Conservation (phyloP, 2,888 invertebrate species). For the Acrobasis suavella region DNA sequence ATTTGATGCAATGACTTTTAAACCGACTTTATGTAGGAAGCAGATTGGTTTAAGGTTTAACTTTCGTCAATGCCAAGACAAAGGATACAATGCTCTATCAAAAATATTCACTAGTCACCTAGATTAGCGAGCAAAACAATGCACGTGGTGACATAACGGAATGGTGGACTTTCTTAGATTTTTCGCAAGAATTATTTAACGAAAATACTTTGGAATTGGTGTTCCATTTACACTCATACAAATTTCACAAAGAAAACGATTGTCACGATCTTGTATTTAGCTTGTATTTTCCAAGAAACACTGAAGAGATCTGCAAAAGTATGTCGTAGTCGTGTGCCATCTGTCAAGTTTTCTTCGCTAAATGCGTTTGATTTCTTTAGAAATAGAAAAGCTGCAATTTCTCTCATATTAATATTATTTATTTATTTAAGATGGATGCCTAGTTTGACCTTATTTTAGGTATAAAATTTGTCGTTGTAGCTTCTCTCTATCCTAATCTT, state of each 20-base stretch:
- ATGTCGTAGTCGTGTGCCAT: constrained; percentile 8
- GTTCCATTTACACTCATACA: constrained; percentile 1
- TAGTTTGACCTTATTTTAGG: too few relatives aligned
- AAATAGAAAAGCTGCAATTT: neutral
- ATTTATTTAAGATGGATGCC: too few relatives aligned
- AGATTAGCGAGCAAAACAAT: constrained; percentile 34
- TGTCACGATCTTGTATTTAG: constrained; percentile 18
- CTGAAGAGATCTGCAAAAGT: constrained; percentile 16
- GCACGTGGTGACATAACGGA: constrained; percentile 41
- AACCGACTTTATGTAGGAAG: constrained; percentile 40
- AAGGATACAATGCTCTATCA: constrained; percentile 35
- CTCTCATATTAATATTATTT: too few relatives aligned
- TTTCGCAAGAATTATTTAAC: constrained; percentile 25
- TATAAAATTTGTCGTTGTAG: too few relatives aligned
- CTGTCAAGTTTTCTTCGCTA: neutral
- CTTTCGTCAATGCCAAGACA: constrained; percentile 28
- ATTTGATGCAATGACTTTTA: constrained; percentile 29
- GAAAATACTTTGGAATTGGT: constrained; percentile 9
- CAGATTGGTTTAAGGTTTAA: constrained; percentile 39
- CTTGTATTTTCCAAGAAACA: constrained; percentile 18
- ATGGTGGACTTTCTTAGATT: constrained; percentile 27
- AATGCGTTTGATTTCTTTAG: neutral
- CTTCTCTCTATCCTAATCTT: too few relatives aligned
- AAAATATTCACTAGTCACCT: constrained; percentile 32
- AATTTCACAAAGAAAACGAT: constrained; percentile 16